phyloP scores from a whole-genome alignment of 2,888 invertebrate species.

The Plebejus anna region DNA sequence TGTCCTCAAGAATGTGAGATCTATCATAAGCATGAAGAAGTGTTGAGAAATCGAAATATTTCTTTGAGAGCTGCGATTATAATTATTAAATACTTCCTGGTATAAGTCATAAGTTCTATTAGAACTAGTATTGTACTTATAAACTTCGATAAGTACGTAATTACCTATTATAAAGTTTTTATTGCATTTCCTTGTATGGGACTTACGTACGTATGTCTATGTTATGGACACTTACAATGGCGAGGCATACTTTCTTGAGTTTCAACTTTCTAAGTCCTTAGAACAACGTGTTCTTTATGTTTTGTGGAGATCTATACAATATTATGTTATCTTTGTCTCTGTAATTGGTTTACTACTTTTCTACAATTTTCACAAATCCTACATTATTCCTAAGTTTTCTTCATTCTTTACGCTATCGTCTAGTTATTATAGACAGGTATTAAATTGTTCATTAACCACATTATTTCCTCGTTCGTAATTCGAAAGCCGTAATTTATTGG shows the following conservation, averaged over 20 bases:
- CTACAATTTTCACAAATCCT: neutral
- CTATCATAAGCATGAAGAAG: neutral
- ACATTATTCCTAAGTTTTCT: neutral
- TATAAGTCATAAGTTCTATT: neutral
- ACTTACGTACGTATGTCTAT: neutral
- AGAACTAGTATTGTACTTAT: neutral
- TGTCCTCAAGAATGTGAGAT: neutral
- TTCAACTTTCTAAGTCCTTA: slow-evolving; percentile 6
- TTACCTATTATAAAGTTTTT: slow-evolving; percentile 1
- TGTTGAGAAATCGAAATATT: slow-evolving; percentile 9
- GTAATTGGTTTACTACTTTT: neutral
- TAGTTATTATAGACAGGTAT: neutral
- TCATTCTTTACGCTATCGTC: neutral
- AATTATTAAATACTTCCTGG: neutral
- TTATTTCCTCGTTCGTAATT: neutral
- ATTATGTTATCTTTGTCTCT: neutral
- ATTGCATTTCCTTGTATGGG: slow-evolving; percentile 1
- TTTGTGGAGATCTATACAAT: neutral
- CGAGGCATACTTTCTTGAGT: neutral
- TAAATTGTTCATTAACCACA: neutral
- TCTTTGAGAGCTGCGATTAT: neutral
- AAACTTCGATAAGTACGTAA: slow-evolving; percentile 2
- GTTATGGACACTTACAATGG: neutral
- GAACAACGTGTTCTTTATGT: neutral
- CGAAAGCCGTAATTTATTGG: neutral